These are phyloP conservation scores for Drosophila melanosoma DNA, from an alignment of 2,888 invertebrate genomes.

Conservation along the genomic window DNA sequence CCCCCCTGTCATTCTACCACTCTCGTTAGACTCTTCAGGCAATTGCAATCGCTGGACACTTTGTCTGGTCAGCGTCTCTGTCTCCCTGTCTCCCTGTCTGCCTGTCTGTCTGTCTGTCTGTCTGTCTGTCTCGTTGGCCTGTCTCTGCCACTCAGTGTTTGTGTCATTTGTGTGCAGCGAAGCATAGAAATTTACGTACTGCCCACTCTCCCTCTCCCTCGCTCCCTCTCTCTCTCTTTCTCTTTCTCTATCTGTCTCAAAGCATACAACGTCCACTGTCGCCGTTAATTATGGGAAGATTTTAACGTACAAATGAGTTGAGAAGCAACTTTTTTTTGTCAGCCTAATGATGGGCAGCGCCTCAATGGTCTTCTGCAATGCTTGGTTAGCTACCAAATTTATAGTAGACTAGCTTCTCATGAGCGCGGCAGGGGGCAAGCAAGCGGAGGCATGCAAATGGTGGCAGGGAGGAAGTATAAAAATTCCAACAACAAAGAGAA, in stretches of 20 bases:
- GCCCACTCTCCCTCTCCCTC: constrained; percentile 9
- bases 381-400: constrained; percentile 74
- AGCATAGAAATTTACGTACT: constrained; percentile 71
- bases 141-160: constrained; percentile 28
- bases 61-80: constrained; percentile 45
- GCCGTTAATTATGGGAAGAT: constrained; percentile 79
- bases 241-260: constrained; percentile 16
- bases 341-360: constrained; percentile 73
- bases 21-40: constrained; percentile 42
- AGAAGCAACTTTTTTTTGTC: constrained; percentile 66
- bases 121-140: constrained; percentile 16
- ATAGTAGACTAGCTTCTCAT: constrained; percentile 40
- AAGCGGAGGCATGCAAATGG: constrained; percentile 62
- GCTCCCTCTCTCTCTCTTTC: constrained; percentile 11
- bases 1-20: not conserved
- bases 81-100: constrained; percentile 6
- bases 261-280: constrained; percentile 41
- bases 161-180: constrained; percentile 76
- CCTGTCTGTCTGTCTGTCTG: constrained; percentile 1
- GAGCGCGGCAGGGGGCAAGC: not conserved
- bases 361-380: constrained; percentile 56
- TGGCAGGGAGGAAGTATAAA: constrained; percentile 22
- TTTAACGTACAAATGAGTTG: constrained; percentile 74
- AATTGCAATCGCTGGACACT: constrained; percentile 67
- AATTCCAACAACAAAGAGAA: constrained; percentile 23